Evolutionary conservation across 2,113 vertebrate genomes (phyloP).

Genomic region (Lipotes vexillifer): DNA sequence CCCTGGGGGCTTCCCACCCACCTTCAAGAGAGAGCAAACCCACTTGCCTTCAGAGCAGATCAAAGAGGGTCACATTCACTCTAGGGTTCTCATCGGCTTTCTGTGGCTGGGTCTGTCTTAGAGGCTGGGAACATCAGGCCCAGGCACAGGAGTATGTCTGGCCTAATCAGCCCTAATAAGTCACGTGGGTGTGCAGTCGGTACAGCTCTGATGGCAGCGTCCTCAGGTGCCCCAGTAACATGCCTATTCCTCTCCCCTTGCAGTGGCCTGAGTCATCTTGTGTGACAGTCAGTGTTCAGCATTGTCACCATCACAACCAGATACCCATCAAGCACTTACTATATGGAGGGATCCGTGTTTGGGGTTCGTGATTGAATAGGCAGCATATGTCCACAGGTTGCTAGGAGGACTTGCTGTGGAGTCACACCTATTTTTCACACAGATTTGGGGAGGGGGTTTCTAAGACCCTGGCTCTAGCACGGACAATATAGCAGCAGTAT

Average conservation of each 20-base stretch:
- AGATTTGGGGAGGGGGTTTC: not conserved
- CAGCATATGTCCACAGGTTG: not conserved
- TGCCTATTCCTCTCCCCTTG: conserved; percentile 13
- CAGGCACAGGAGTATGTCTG: not conserved
- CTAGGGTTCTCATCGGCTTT: not conserved
- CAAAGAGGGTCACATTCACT: not conserved
- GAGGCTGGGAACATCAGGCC: conserved; percentile 9
- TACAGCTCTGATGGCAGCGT: conserved; percentile 48
- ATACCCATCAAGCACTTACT: not conserved
- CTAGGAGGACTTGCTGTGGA: not conserved
- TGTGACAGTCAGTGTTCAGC: conserved; percentile 39
- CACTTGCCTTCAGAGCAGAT: not conserved
- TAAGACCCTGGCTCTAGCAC: not conserved
- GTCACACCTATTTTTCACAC: not conserved
- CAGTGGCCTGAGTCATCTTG: conserved; percentile 63
- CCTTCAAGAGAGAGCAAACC: not conserved
- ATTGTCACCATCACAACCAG: conserved; percentile 51
- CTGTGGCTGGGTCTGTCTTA: not conserved
- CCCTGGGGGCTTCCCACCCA: not conserved
- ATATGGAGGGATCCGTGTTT: not conserved
- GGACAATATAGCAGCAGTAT: not conserved
- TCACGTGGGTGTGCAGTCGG: conserved; percentile 46
- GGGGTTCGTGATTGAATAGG: not conserved
- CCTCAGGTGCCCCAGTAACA: conserved; percentile 52
- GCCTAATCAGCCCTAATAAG: conserved; percentile 60